Percentiles rank a stretch among this genome's conserved stretches.
Evolutionary conservation across 1,140 invertebrate genomes (phyloP).

Genomic region (Scylla paramamosain): DNA sequence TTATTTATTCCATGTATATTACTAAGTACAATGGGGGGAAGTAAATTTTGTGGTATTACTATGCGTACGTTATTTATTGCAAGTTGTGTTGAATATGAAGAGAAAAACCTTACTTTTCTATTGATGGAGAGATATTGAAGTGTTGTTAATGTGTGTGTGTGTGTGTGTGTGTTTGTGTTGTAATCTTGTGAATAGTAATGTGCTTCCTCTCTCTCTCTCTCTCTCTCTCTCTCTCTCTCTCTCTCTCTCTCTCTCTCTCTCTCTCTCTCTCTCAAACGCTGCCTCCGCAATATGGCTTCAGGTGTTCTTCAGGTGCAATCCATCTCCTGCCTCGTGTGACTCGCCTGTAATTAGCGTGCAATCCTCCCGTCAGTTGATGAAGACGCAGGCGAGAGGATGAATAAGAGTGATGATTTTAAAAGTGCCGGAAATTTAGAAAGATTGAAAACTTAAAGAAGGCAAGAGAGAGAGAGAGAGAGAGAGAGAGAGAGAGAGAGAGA

Average conservation of each 20-base stretch:
- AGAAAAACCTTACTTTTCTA: too few relatives aligned
- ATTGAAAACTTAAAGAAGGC: too few relatives aligned
- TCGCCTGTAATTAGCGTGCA: not conserved
- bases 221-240: slow-evolving; percentile 2
- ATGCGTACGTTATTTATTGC: too few relatives aligned
- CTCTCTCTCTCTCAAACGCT: not conserved
- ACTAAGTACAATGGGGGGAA: too few relatives aligned
- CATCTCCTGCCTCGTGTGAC: not conserved
- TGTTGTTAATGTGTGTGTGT: too few relatives aligned
- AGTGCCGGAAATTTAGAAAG: too few relatives aligned
- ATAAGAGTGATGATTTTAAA: not conserved
- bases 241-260: not conserved
- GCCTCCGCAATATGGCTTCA: not conserved
- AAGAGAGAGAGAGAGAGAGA: not conserved
- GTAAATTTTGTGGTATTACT: too few relatives aligned
- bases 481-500: slow-evolving; percentile 22
- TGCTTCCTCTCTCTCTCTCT: not conserved
- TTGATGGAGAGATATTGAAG: too few relatives aligned
- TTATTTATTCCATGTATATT: too few relatives aligned
- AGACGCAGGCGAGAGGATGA: not conserved
- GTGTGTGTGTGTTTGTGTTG: too few relatives aligned
- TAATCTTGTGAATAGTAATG: too few relatives aligned
- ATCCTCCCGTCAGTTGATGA: not conserved
- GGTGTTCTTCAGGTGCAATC: not conserved
- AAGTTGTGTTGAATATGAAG: too few relatives aligned